Percentiles rank a stretch among this genome's conserved stretches.
Conservation (phyloP, 2,797 vertebrate species). For the Mionectes olivaceus region DNA sequence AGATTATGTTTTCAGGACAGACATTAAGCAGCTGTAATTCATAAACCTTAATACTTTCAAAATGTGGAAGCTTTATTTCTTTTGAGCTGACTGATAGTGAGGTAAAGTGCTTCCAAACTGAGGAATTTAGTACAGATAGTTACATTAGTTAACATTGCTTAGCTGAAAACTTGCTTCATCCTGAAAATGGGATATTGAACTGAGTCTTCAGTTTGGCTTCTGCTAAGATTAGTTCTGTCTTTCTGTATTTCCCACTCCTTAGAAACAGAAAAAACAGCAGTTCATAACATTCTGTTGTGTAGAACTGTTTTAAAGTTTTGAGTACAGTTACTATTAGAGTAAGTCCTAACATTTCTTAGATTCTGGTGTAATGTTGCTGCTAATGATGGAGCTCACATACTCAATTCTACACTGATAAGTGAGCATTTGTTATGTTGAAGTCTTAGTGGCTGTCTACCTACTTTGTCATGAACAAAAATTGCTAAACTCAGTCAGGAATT, state of each 20-base stretch:
- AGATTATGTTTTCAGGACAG: background rate
- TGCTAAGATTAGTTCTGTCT: background rate
- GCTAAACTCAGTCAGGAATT: background rate
- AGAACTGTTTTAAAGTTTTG: background rate
- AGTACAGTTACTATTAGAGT: background rate
- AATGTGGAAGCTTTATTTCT: background rate
- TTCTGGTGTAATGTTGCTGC: background rate
- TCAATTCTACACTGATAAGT: background rate
- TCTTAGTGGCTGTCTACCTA: background rate
- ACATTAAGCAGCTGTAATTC: background rate
- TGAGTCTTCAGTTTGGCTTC: background rate
- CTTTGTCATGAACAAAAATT: background rate
- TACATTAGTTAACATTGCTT: background rate
- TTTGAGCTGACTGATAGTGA: background rate
- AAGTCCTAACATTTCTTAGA: background rate
- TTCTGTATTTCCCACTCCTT: background rate
- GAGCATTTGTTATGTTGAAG: background rate
- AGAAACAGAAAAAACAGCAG: background rate
- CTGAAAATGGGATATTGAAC: background rate
- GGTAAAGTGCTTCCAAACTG: background rate
- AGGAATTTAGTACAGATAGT: background rate
- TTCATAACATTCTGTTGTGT: background rate
- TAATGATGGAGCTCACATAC: background rate
- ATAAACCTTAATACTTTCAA: background rate
- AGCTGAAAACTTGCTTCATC: background rate